Evolutionary conservation across 2,797 vertebrate species (phyloP), one percentile per base, ranked within the genome.

Genomic region (Austrolebias charrua): DNA sequence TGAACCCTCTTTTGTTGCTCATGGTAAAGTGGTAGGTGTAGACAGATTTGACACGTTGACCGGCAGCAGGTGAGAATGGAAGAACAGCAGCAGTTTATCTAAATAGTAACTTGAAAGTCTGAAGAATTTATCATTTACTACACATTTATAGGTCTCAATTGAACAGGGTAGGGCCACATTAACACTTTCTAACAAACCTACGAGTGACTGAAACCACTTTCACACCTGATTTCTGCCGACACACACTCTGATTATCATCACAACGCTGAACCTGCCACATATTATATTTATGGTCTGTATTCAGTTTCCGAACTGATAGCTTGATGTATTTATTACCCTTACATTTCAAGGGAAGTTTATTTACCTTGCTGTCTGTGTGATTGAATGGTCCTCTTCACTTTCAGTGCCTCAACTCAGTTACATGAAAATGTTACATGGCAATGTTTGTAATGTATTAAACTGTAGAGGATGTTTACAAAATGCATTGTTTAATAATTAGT

Each of bases 1-100:
- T 13, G 85, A 93, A 67, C 69, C 76, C 42, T 80, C 88, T 88
- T 92, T 92, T 91, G 89, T 91, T 73, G 75, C 75, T 71, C 11
- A 18, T 66, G 62, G 68, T 90, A 88, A 92, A 93, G 92, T 92
- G 91, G 89, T 80, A 76, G 84, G 63, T 74, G 91, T 68, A 87
- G 91, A 94, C 85, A 91, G 92, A 90, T 87, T 52, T 91, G 91
- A 90, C 89, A 89, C 44, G 90, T 89, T 89, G 87, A 74, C 84
- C 85, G 67, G 80, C 71, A 85, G 52, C 77, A 71, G 31, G 29
- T 78, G 71, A 46, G 44, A 63, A 64, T 67, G 2, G 43, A 56
- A 67, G 50, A 19, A 56, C 56, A 52, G 49, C 48, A 66, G 55
- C 56, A 53, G 45, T 63, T 60, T 46, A 78, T 48, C 55, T 40